These are phyloP conservation scores for Perca fluviatilis DNA, from an alignment of 2,113 vertebrate genomes.

Conservation along the genomic window DNA sequence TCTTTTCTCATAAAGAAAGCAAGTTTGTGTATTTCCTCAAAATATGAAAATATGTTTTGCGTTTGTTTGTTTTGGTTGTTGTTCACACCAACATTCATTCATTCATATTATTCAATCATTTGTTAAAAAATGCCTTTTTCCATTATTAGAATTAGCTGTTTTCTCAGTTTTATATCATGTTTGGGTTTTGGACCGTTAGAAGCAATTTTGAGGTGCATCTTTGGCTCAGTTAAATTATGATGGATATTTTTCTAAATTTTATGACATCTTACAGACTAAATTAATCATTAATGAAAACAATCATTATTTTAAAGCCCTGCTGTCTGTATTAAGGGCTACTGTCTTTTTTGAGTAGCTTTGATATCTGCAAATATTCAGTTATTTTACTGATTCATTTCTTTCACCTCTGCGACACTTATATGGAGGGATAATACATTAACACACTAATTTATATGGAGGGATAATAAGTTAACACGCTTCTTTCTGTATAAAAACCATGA, in stretches of 20 bases:
- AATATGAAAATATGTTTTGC: neutral
- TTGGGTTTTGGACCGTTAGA: neutral
- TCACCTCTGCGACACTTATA: conserved; percentile 4
- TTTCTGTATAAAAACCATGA: neutral
- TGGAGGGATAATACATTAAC: conserved; percentile 12
- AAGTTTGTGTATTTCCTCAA: neutral
- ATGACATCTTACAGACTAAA: neutral
- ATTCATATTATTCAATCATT: neutral
- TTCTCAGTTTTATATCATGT: neutral
- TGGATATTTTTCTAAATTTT: neutral
- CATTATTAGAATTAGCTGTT: neutral
- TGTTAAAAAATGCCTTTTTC: neutral
- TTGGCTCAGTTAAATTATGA: neutral
- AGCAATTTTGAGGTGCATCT: neutral
- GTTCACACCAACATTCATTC: neutral
- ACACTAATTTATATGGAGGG: neutral
- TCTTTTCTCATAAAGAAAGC: neutral
- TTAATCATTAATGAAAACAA: neutral
- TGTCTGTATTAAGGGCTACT: neutral
- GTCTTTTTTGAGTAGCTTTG: neutral
- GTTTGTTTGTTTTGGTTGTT: neutral
- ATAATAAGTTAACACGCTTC: conserved; percentile 13
- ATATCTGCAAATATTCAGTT: conserved; percentile 4
- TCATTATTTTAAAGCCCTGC: neutral
- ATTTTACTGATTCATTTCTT: neutral